Base-by-base conservation (phyloP, 1,140 invertebrate genomes). In the Lepidurus apus region DNA sequence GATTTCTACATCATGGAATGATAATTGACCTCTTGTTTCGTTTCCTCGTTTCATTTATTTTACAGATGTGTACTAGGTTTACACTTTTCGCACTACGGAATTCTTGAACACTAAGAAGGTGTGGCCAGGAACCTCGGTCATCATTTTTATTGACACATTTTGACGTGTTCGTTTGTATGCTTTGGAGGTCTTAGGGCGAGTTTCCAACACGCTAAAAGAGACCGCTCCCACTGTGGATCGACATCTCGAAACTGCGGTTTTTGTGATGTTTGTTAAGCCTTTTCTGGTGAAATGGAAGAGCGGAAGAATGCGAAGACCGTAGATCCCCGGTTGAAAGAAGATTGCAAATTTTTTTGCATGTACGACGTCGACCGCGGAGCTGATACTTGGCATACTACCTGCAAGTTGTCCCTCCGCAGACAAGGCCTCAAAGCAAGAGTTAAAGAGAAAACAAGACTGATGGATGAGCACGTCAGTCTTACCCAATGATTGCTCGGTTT, bases 401-500 rank as follows among this genome's bases (percentile, higher is more conserved):
- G 4, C 3, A 34, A 34, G 34, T 34, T 34, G 34, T 34, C 34
- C 34, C 34, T 34, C 34, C 34, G 34, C 34, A 34, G 34, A 34
- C 34, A 34, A 34, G 53, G 17, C 53, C 13, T 21, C 53, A 17
- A 65, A 65, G 26, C 53, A 65, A 65, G 53, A 65, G 53, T 65
- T 65, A 17, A 34, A 65, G 53, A 65, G 53, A 13, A 65, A 65
- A 21, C 53, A 65, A 65, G 53, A 65, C 53, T 65, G 53, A 65
- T 65, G 21, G 53, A 65, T 65, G 53, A 65, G 53, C 7, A 21
- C 8, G 53, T 65, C 53, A 8, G 53, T 65, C 13, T 65, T 65
- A 21, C 53, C 53, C 53, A 65, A 65, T 65, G 53, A 5, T 65
- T 9, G 53, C 21, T 65, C 53, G 53, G 21, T 65, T n/a, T 21